phyloP scores from a whole-genome alignment of 2,113 vertebrate genomes.

The Otocyon megalotis region DNA sequence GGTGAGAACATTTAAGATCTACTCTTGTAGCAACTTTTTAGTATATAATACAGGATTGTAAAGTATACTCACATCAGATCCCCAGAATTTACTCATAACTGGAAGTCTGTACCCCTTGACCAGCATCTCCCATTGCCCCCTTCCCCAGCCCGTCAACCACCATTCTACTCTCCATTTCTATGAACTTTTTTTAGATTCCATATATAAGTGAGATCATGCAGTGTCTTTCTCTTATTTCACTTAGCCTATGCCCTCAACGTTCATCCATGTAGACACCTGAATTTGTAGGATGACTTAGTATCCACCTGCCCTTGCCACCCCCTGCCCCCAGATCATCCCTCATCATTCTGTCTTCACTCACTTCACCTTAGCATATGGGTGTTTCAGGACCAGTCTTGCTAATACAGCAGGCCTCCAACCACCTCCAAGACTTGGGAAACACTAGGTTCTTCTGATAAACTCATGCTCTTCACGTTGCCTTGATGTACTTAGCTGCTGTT shows the following conservation, averaged over 20 bases:
- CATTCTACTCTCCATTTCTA: background rate
- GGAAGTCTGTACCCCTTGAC: background rate
- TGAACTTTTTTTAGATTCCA: background rate
- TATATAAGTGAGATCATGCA: background rate
- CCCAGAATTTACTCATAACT: background rate
- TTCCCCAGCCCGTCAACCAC: background rate
- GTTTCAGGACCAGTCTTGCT: background rate
- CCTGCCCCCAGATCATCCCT: too few relatives aligned
- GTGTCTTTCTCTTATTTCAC: background rate
- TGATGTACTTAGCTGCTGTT: background rate
- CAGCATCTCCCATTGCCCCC: background rate
- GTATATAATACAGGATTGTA: background rate
- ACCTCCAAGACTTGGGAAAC: background rate
- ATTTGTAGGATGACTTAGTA: background rate
- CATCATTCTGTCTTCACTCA: background rate
- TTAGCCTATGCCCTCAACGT: background rate
- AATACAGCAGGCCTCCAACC: background rate
- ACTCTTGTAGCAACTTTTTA: background rate
- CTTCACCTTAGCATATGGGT: background rate
- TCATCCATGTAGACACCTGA: background rate
- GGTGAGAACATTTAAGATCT: background rate
- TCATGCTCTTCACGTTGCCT: rapidly evolving
- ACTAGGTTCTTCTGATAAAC: background rate
- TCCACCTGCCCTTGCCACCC: background rate
- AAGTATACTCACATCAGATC: background rate